Evolutionary conservation across 2,113 vertebrate species (phyloP).

Genomic region (Rhinoptilus africanus): DNA sequence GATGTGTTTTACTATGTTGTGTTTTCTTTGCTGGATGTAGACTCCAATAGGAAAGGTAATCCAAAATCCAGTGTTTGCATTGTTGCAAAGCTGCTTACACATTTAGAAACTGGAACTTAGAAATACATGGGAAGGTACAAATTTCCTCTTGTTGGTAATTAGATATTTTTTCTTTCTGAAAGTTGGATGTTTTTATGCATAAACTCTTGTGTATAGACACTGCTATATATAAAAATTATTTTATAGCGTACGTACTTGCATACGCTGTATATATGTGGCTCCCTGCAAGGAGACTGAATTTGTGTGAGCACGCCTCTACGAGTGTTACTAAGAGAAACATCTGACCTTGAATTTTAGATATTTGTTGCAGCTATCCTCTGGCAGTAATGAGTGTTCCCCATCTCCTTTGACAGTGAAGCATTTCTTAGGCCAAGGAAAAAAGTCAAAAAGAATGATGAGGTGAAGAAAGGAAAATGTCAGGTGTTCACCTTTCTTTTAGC

Average conservation of each 20-base stretch:
- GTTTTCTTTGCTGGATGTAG: neutral
- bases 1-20: neutral
- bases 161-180: neutral
- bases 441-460: neutral
- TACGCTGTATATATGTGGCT: neutral
- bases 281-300: neutral
- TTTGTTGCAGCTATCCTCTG: neutral
- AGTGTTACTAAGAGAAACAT: neutral
- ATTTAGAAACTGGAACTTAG: neutral
- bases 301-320: neutral
- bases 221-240: neutral
- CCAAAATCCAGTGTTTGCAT: neutral
- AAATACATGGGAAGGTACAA: neutral
- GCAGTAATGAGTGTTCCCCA: neutral
- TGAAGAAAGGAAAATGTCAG: neutral
- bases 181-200: neutral
- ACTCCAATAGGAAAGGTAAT: neutral
- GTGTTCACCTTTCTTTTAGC: neutral
- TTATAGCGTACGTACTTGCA: neutral
- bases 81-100: neutral
- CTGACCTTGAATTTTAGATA: neutral
- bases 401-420: neutral
- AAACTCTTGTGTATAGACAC: fast-evolving
- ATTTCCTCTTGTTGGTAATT: neutral
- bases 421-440: neutral